Evolutionary conservation across 2,888 invertebrate genomes (phyloP).

Genomic region (Noctua janthina): DNA sequence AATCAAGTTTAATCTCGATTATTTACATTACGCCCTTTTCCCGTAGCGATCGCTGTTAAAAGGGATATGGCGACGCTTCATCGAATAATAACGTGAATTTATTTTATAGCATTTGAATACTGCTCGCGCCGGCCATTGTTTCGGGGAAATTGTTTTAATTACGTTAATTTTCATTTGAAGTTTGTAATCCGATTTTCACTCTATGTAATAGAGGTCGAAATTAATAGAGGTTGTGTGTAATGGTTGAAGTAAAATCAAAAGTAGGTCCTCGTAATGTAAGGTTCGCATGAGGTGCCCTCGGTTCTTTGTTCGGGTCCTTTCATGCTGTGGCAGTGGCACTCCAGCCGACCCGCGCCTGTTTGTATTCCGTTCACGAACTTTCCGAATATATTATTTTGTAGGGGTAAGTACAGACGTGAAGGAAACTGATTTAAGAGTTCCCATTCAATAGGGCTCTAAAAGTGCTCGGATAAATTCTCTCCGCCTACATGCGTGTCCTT

Average conservation of each 20-base stretch:
- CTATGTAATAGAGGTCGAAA: constrained; percentile 59
- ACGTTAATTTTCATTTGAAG: constrained; percentile 66
- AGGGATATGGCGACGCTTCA: constrained; percentile 68
- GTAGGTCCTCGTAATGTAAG: constrained; percentile 70
- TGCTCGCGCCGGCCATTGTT: constrained; percentile 62
- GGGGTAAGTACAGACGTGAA: constrained; percentile 82
- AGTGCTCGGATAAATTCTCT: constrained; percentile 77
- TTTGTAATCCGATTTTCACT: constrained; percentile 66
- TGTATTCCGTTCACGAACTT: constrained; percentile 88
- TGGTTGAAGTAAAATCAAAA: constrained; percentile 66
- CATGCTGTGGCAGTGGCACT: constrained; percentile 81
- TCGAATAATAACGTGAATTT: constrained; percentile 70
- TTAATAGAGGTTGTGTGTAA: constrained; percentile 68
- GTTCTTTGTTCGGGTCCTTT: constrained; percentile 83
- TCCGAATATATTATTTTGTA: constrained; percentile 87
- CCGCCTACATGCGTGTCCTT: constrained; percentile 70
- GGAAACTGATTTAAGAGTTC: constrained; percentile 86
- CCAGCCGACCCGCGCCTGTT: constrained; percentile 81
- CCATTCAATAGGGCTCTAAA: constrained; percentile 81
- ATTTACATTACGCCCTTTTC: constrained; percentile 62
- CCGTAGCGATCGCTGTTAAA: constrained; percentile 46
- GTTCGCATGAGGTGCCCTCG: constrained; percentile 77
- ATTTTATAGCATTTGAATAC: constrained; percentile 66
- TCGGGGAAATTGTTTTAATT: constrained; percentile 67
- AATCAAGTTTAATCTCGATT: constrained; percentile 66